These are phyloP conservation scores for Oikopleura albicans DNA, from an alignment of 23 tunicate genomes.

Conservation along the genomic window DNA sequence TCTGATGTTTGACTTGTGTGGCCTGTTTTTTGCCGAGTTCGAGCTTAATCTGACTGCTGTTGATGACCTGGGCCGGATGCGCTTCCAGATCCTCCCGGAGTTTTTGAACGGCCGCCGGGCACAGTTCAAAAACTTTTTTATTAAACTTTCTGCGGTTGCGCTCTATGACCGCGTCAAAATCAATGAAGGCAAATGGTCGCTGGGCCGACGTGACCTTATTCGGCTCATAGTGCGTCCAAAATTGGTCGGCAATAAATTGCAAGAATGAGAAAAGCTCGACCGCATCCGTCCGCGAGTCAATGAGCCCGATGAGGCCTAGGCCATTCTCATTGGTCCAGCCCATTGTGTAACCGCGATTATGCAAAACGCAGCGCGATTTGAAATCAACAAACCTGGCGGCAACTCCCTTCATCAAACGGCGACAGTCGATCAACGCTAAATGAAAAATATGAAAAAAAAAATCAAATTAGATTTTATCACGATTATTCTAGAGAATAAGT, in stretches of 20 bases:
- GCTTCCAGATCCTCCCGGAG: background rate
- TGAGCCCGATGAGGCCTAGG: background rate
- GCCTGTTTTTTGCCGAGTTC: background rate
- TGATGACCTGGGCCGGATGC: background rate
- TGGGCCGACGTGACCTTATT: background rate
- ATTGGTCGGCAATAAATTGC: background rate
- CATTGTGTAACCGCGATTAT: background rate
- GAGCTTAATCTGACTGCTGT: background rate
- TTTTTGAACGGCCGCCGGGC: background rate
- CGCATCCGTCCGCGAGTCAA: background rate
- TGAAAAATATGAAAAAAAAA: background rate
- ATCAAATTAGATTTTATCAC: no score
- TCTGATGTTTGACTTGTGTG: background rate
- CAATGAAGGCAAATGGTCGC: constrained; percentile 16
- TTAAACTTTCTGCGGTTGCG: background rate
- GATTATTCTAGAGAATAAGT: no score
- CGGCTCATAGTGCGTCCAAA: constrained; percentile 15
- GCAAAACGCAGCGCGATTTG: background rate
- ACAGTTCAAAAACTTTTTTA: background rate
- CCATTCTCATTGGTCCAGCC: background rate
- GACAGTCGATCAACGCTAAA: constrained; percentile 4
- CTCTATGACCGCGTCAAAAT: constrained; percentile 4
- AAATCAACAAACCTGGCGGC: background rate
- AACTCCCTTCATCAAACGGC: background rate
- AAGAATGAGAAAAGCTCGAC: background rate